These are phyloP conservation scores for Kryptolebias marmoratus DNA, from an alignment of 2,113 vertebrate species.

Conservation along the genomic window DNA sequence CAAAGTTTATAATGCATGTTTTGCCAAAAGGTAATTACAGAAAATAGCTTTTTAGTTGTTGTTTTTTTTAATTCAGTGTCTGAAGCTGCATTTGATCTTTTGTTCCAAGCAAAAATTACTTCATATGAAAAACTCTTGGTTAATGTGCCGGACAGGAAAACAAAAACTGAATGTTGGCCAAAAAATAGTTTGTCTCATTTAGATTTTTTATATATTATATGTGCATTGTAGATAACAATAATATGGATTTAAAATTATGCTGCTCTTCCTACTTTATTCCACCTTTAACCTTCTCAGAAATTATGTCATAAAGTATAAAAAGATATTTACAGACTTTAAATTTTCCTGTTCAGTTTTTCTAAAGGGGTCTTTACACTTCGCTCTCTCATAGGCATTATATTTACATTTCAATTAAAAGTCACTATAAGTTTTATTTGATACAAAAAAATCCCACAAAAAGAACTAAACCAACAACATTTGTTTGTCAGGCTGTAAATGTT, in stretches of 20 bases:
- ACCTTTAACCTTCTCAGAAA: not conserved
- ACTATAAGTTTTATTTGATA: not conserved
- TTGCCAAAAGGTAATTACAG: not conserved
- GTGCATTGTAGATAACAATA: no score
- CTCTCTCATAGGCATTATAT: not conserved
- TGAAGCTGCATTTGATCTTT: conserved; percentile 35
- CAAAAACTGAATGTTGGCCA: not conserved
- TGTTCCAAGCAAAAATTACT: conserved; percentile 1
- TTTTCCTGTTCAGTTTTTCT: not conserved
- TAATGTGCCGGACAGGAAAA: not conserved
- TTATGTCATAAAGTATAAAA: not conserved
- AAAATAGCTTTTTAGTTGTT: not conserved
- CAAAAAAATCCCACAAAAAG: conserved; percentile 5
- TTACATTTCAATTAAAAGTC: not conserved
- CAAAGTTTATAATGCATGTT: not conserved
- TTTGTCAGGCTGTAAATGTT: not conserved
- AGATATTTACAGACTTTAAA: not conserved
- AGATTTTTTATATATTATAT: no score
- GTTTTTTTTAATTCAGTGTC: not conserved
- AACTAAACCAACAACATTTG: not conserved
- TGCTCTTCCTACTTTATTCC: not conserved
- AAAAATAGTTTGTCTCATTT: not conserved
- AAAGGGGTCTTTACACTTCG: not conserved
- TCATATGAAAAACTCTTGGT: not conserved
- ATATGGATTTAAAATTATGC: not conserved